Evolutionary conservation across 2,888 invertebrate genomes (phyloP).

Genomic region (Euzetes globulus): DNA sequence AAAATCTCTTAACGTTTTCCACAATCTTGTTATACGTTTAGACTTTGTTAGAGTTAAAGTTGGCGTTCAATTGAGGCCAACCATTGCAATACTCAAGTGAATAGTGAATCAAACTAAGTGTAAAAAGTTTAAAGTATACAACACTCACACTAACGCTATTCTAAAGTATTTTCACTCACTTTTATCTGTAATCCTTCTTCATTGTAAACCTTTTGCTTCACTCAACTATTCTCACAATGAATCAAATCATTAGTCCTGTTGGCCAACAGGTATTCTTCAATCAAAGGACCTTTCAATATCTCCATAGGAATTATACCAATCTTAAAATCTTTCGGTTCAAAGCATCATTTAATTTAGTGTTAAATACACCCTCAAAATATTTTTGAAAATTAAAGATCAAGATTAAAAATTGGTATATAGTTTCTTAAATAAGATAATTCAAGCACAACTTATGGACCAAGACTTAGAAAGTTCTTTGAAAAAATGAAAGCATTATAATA

Average conservation of each 20-base stretch:
- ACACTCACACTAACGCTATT: neutral
- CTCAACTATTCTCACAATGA: neutral
- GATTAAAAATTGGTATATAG: too few relatives aligned
- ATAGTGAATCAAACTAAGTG: slow-evolving; percentile 28
- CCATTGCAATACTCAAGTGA: slow-evolving; percentile 27
- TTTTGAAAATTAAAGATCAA: too few relatives aligned
- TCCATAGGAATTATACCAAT: too few relatives aligned
- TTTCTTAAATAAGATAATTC: too few relatives aligned
- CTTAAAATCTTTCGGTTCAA: too few relatives aligned
- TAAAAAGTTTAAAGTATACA: slow-evolving; percentile 31
- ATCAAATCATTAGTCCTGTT: neutral
- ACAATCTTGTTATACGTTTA: slow-evolving; percentile 28
- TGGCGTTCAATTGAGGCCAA: slow-evolving; percentile 30
- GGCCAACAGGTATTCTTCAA: neutral
- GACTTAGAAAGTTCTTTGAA: too few relatives aligned
- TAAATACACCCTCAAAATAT: too few relatives aligned
- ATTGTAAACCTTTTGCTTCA: slow-evolving; percentile 4
- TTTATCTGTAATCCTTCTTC: slow-evolving; percentile 1
- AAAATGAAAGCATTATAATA: too few relatives aligned
- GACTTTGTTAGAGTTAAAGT: slow-evolving; percentile 18
- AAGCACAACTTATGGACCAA: too few relatives aligned
- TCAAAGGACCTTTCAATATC: too few relatives aligned
- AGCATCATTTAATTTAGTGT: too few relatives aligned
- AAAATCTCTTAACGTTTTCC: slow-evolving; percentile 18
- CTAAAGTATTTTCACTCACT: neutral